Evolutionary conservation across 2,113 vertebrate species (phyloP).

Genomic region (Oenanthe melanoleuca): DNA sequence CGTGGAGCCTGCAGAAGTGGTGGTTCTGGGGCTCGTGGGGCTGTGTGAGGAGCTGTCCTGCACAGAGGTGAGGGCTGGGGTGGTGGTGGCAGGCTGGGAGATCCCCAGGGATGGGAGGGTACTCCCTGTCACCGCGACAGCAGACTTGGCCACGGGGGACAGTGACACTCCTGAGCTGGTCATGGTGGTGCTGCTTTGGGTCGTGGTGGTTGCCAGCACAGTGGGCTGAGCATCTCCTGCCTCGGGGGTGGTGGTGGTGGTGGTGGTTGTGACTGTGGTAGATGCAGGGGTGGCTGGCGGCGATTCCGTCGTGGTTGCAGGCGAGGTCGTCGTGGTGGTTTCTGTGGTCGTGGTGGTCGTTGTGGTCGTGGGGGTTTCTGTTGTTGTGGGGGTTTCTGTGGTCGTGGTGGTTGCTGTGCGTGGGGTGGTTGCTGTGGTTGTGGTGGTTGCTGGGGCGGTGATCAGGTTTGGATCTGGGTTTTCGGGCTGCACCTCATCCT

Average conservation of each 20-base stretch:
- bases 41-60: neutral
- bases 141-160: rapidly evolving
- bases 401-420: rapidly evolving
- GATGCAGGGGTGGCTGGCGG: rapidly evolving
- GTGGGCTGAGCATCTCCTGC: rapidly evolving
- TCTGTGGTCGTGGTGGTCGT: rapidly evolving
- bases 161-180: rapidly evolving
- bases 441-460: rapidly evolving
- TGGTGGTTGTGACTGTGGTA: rapidly evolving
- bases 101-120: rapidly evolving
- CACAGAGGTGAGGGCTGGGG: rapidly evolving
- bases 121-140: rapidly evolving
- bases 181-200: rapidly evolving
- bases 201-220: rapidly evolving
- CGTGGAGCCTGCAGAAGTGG: rapidly evolving
- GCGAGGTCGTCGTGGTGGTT: rapidly evolving
- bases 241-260: rapidly evolving
- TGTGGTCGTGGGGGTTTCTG: neutral
- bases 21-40: rapidly evolving
- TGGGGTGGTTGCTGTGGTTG: neutral
- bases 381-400: rapidly evolving
- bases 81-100: rapidly evolving
- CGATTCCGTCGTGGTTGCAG: rapidly evolving
- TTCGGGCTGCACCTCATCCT: rapidly evolving
- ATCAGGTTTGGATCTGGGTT: rapidly evolving